Percentiles rank a stretch among this genome's conserved stretches.
Conservation (phyloP, 2,888 invertebrate species). For the Trichopria drosophilae region DNA sequence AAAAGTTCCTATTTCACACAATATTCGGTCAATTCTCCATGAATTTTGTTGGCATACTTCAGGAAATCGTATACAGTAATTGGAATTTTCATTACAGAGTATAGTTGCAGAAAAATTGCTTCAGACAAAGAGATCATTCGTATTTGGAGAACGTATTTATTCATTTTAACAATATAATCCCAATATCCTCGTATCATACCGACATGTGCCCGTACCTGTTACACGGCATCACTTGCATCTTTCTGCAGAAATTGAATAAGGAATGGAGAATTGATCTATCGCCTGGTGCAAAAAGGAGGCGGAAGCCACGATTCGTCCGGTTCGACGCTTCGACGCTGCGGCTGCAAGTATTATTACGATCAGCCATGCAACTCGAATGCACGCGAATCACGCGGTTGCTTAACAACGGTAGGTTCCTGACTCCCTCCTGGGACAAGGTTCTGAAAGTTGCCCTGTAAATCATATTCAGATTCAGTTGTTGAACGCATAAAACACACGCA, state of each 20-base stretch:
- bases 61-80: too few species aligned
- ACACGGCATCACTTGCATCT: too few species aligned
- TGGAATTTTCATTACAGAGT: too few species aligned
- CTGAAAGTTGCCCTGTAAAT: slow-evolving; percentile 41
- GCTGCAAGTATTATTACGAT: slow-evolving; percentile 34
- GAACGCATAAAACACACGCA: slow-evolving; percentile 38
- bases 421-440: slow-evolving; percentile 32
- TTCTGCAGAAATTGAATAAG: too few species aligned
- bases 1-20: too few species aligned
- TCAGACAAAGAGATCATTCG: too few species aligned
- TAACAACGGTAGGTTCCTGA: slow-evolving; percentile 25
- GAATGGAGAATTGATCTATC: slow-evolving; percentile 2
- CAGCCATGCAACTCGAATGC: slow-evolving; percentile 37
- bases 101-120: too few species aligned
- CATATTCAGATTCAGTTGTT: slow-evolving; percentile 48
- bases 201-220: too few species aligned
- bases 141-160: slow-evolving; percentile 5
- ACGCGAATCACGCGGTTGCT: slow-evolving; percentile 35
- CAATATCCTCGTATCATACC: slow-evolving; percentile 31
- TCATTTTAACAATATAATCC: slow-evolving; percentile 9
- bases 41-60: too few species aligned
- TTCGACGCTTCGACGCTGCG: slow-evolving; percentile 27
- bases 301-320: slow-evolving; percentile 27
- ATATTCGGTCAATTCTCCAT: too few species aligned
- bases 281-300: slow-evolving; percentile 21